Percentiles rank a stretch among this genome's conserved stretches.
Conservation (phyloP, 2,113 vertebrate genomes). For the Uropsilus gracilis region DNA sequence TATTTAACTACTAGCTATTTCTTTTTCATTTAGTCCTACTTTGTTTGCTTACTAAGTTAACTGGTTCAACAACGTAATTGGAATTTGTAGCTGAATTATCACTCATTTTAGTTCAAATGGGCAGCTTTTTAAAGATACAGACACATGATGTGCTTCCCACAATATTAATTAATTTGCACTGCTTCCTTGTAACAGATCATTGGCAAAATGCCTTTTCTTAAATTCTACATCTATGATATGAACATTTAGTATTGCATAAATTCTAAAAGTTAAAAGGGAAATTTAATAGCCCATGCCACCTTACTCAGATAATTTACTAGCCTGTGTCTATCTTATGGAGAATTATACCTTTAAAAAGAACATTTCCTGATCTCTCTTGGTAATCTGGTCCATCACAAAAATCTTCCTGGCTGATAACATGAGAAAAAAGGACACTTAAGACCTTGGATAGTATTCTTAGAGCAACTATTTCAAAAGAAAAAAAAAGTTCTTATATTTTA, state of each 20-base stretch:
- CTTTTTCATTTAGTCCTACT: background rate
- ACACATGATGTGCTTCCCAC: background rate
- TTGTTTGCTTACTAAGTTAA: conserved; percentile 33
- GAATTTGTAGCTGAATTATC: conserved; percentile 32
- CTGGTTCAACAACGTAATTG: background rate
- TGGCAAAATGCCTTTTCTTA: background rate
- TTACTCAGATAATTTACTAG: background rate
- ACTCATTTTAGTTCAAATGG: conserved; percentile 29
- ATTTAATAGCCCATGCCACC: background rate
- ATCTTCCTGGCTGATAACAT: background rate
- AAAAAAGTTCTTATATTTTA: background rate
- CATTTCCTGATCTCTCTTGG: background rate
- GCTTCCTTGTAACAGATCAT: background rate
- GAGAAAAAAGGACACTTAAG: conserved; percentile 19
- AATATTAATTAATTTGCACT: conserved; percentile 3
- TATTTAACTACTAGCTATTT: background rate
- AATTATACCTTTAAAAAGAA: conserved; percentile 26
- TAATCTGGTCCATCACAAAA: conserved; percentile 29
- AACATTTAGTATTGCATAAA: background rate
- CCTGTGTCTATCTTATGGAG: background rate
- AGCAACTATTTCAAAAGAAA: background rate
- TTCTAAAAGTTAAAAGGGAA: background rate
- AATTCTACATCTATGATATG: background rate
- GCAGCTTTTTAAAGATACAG: background rate
- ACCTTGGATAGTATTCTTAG: background rate